Percentiles rank a stretch among this genome's conserved stretches.
Evolutionary conservation across 2,888 invertebrate genomes (phyloP).

Genomic region (Hetaerina titia): DNA sequence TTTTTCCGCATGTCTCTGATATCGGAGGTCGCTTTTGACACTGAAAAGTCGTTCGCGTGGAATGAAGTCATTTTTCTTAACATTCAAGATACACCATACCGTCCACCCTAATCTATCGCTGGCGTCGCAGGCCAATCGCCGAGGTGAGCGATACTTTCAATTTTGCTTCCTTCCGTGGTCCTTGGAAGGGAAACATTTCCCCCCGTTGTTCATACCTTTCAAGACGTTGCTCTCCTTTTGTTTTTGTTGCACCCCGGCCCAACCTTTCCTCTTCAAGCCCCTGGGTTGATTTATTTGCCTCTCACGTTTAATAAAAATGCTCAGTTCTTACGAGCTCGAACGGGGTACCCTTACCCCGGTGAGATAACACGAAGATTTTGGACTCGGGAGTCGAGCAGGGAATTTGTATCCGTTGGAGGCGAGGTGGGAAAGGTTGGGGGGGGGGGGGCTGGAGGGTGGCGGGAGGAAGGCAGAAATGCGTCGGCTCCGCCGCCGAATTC

Average conservation of each 20-base stretch:
- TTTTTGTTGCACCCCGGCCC: not conserved
- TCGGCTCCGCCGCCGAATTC: conserved; percentile 9
- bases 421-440: not conserved
- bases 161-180: not conserved
- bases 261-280: not conserved
- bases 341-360: not conserved
- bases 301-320: not conserved
- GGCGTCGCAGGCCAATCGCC: not conserved
- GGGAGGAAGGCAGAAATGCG: not conserved
- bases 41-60: not conserved
- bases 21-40: not conserved
- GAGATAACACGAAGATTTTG: not conserved
- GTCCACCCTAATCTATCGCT: not conserved
- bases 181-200: not conserved
- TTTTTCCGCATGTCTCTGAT: not conserved
- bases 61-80: not conserved
- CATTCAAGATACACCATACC: not conserved
- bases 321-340: not conserved
- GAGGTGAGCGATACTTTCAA: not conserved
- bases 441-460: not conserved
- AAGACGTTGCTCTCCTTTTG: not conserved
- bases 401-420: not conserved
- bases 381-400: not conserved
- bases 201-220: not conserved
- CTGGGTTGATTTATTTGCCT: not conserved